A percentile compares a stretch with the other conserved stretches of the same genome.
phyloP scores from a whole-genome alignment of 2,888 invertebrate species.

The Clistopyga incitator region DNA sequence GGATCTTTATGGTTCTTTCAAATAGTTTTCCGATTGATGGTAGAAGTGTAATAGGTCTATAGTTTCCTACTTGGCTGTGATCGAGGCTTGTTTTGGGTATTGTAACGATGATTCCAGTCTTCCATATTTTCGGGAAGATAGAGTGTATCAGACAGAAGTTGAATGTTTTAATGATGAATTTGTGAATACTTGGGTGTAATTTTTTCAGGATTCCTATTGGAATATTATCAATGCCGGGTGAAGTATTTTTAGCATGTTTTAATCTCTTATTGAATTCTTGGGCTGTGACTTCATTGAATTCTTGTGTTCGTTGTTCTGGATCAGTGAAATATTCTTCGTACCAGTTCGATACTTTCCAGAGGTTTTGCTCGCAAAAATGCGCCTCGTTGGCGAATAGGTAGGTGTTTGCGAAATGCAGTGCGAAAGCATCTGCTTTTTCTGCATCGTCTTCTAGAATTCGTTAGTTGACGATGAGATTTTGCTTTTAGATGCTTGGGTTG shows the following conservation, averaged over 20 bases:
- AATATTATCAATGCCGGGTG: not conserved
- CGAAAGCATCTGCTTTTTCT: constrained; percentile 11
- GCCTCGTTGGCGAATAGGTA: not conserved
- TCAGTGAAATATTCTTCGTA: not conserved
- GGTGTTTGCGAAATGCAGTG: not conserved
- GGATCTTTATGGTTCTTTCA: constrained; percentile 32
- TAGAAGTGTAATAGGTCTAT: constrained; percentile 24
- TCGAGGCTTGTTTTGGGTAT: not conserved
- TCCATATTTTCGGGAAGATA: not conserved
- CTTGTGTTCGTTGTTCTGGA: not conserved
- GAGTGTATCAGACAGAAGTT: not conserved
- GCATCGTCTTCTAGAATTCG: not conserved
- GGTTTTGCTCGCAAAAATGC: not conserved
- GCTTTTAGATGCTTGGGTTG: not conserved
- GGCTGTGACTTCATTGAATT: not conserved
- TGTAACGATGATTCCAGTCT: constrained; percentile 8
- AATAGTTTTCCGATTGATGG: constrained; percentile 34
- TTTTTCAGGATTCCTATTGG: not conserved
- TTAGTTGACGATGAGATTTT: not conserved
- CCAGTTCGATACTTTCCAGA: not conserved
- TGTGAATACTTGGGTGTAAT: not conserved
- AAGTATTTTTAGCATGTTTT: not conserved
- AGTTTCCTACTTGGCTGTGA: not conserved
- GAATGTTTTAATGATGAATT: not conserved
- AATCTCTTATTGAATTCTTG: not conserved